Evolutionary conservation across 92 coral and sea anemone species (phyloP), one percentile per base, ranked within the genome.

Genomic region (Desmophyllum pertusum): DNA sequence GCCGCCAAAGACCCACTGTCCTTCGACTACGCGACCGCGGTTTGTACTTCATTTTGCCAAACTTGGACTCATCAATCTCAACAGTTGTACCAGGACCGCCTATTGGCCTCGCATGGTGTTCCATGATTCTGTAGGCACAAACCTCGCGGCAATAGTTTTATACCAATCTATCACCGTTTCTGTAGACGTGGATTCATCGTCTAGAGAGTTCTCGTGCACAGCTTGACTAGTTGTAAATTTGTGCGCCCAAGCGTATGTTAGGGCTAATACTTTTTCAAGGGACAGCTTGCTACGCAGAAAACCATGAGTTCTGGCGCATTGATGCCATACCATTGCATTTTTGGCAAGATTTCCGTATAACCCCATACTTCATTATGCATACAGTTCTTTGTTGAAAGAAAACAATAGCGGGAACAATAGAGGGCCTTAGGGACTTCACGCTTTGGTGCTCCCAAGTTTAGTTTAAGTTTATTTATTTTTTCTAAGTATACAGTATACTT

Each of bases 141-240:
- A 43, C 48, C 48, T 69, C 85, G 9, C 67, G 79, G 53, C 79
- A 57, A 66, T 33, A 82, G 38, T 71, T n/a, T n/a, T 52, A 82
- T 53, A 83, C 86, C 80, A 83, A 83, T 83, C 73, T 73, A 57
- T 50, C 86, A 83, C 86, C 62, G 80, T 72, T 57, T 83, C 86
- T 8, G 86, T 68, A 21, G 80, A 52, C 59, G 59, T 52, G 25
- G 59, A 2, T 52, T 52, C 59, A 21, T 50, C 23, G 21, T 48
- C 51, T 6, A 31, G 61, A 37, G 69, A 70, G 66, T 50, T 35
- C 57, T 69, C 77, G 51, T 69, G 85, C 78, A 69, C 63, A 31
- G 77, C 85, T 50, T 69, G 85, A 37, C 69, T 23, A 74, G 37
- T 46, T 0, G 78, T 48, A 27, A 36, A 81, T 50, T 50, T 81